phyloP scores from a whole-genome alignment of 2,113 vertebrate species.

The Vulpes vulpes region DNA sequence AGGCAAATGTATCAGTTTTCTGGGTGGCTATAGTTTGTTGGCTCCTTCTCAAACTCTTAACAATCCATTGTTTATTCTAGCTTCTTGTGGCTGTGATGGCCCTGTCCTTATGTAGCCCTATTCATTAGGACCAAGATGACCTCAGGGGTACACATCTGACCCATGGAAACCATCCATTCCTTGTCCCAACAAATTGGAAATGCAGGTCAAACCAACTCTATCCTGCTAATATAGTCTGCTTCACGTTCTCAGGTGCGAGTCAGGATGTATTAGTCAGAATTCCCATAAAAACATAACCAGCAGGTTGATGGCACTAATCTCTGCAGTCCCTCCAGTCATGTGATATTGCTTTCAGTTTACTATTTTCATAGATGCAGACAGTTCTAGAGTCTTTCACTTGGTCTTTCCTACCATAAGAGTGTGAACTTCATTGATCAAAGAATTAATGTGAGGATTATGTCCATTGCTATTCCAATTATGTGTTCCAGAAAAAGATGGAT shows the following conservation, averaged over 20 bases:
- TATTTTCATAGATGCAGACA: neutral
- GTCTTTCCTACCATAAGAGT: neutral
- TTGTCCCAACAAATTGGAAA: neutral
- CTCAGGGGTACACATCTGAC: neutral
- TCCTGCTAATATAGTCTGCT: neutral
- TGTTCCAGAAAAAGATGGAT: neutral
- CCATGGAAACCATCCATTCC: neutral
- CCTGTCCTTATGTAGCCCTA: neutral
- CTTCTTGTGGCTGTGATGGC: neutral
- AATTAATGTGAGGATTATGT: neutral
- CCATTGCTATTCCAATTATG: neutral
- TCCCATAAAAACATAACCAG: neutral
- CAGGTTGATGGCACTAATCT: neutral
- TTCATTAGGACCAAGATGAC: neutral
- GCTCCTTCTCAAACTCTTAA: neutral
- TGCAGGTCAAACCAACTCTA: neutral
- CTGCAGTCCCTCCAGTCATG: neutral
- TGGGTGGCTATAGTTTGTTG: neutral
- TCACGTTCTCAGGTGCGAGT: neutral
- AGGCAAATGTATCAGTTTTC: neutral
- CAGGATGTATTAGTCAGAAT: neutral
- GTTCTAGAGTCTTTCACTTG: neutral
- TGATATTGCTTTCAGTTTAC: neutral
- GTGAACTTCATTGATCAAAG: neutral
- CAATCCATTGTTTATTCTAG: neutral